phyloP scores from a whole-genome alignment of 2,888 invertebrate species.

The Metallyticus violacea region DNA sequence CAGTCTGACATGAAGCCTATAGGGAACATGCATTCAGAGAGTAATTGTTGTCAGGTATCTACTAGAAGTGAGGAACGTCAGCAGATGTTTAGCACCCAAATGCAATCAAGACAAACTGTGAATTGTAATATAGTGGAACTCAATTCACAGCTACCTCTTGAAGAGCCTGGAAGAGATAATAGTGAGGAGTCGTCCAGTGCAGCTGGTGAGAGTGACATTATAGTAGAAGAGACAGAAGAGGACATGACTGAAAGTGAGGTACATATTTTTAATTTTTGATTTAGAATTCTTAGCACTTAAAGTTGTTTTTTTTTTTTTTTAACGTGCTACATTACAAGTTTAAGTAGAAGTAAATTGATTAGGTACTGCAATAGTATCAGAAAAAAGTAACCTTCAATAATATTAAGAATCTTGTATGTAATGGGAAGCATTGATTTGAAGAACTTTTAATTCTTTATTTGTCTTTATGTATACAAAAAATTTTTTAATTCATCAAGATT shows the following conservation, averaged over 20 bases:
- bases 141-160: not conserved
- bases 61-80: too few relatives aligned
- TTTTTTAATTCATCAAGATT: too few relatives aligned
- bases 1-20: constrained; percentile 10
- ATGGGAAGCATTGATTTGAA: too few relatives aligned
- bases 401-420: too few relatives aligned
- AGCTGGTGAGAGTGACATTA: constrained; percentile 33
- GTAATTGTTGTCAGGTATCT: constrained; percentile 1
- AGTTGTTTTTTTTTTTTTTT: not conserved
- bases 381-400: too few relatives aligned
- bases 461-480: too few relatives aligned
- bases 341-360: too few relatives aligned
- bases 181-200: constrained; percentile 26
- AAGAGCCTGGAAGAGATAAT: not conserved
- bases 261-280: not conserved
- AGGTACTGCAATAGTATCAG: too few relatives aligned
- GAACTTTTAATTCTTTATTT: too few relatives aligned
- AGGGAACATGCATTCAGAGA: not conserved
- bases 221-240: constrained; percentile 33
- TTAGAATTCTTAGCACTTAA: not conserved
- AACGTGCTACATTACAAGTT: too few relatives aligned
- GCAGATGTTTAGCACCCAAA: not conserved
- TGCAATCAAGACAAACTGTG: too few relatives aligned
- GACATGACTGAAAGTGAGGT: constrained; percentile 29
- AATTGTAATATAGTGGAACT: not conserved